Evolutionary conservation across 2,888 invertebrate species (phyloP).

Genomic region (Drosophila eohydei): DNA sequence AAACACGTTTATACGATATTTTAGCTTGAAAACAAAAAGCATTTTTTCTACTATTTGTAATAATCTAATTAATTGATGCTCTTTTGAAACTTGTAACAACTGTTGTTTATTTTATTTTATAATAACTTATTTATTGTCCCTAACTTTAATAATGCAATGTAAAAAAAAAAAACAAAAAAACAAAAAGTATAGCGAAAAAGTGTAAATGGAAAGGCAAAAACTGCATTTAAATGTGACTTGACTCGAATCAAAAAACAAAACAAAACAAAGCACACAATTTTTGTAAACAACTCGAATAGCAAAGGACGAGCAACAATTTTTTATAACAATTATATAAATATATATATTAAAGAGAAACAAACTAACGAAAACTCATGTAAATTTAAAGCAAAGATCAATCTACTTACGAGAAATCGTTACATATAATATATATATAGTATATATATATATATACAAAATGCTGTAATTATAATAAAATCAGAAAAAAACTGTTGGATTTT

Average conservation of each 20-base stretch:
- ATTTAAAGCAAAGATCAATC: slow-evolving; percentile 71
- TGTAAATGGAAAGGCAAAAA: slow-evolving; percentile 54
- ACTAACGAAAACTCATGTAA: slow-evolving; percentile 74
- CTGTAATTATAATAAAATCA: slow-evolving; percentile 69
- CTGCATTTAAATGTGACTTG: slow-evolving; percentile 75
- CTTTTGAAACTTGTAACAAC: slow-evolving; percentile 67
- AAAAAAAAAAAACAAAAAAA: slow-evolving; percentile 79
- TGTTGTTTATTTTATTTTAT: slow-evolving; percentile 77
- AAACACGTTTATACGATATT: slow-evolving; percentile 57
- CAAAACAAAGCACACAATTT: slow-evolving; percentile 58
- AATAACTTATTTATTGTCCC: slow-evolving; percentile 79
- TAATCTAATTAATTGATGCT: slow-evolving; percentile 42
- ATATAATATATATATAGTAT: slow-evolving; percentile 28
- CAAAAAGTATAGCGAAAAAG: slow-evolving; percentile 70
- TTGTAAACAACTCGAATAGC: slow-evolving; percentile 52
- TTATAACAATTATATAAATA: slow-evolving; percentile 68
- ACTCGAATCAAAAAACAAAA: slow-evolving; percentile 69
- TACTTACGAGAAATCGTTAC: slow-evolving; percentile 74
- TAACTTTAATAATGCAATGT: slow-evolving; percentile 74
- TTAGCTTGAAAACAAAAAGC: slow-evolving; percentile 47
- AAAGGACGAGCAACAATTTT: slow-evolving; percentile 52
- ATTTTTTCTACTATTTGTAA: slow-evolving; percentile 35
- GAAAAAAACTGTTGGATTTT: slow-evolving; percentile 59
- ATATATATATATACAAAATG: slow-evolving; percentile 32
- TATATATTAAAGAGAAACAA: slow-evolving; percentile 37